phyloP scores from a whole-genome alignment of 2,888 invertebrate species.

The Ophioninae sp. region DNA sequence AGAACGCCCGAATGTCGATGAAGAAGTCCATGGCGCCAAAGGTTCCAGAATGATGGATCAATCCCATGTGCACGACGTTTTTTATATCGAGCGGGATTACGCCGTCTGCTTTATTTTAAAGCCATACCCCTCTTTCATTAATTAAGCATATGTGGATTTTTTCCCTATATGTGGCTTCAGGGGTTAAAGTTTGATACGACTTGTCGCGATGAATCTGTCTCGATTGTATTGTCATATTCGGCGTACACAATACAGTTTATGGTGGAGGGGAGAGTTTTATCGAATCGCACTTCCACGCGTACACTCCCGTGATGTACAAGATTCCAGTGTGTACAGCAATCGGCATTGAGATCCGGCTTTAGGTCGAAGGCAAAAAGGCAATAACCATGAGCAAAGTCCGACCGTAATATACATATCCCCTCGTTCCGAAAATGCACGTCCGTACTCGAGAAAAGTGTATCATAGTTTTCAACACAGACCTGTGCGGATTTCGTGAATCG shows the following conservation, averaged over 20 bases:
- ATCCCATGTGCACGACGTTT: not conserved
- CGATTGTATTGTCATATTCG: conserved; percentile 69
- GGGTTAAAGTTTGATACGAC: conserved; percentile 44
- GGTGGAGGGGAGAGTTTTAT: conserved; percentile 56
- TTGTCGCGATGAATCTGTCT: conserved; percentile 66
- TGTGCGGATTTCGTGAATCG: not conserved
- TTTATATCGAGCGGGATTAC: not conserved
- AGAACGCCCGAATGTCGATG: too few species aligned
- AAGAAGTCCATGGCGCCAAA: too few species aligned
- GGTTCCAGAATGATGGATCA: too few species aligned
- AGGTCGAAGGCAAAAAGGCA: not conserved
- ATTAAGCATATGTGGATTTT: not conserved
- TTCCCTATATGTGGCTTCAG: not conserved
- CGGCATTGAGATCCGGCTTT: not conserved
- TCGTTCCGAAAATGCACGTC: not conserved
- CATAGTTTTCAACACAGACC: not conserved
- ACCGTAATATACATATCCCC: not conserved
- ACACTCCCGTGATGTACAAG: too few species aligned
- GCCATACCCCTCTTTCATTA: too few species aligned
- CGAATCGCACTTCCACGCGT: conserved; percentile 66
- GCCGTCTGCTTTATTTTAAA: not conserved
- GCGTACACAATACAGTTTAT: conserved; percentile 67
- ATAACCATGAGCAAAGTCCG: not conserved
- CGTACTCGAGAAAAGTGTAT: too few species aligned
- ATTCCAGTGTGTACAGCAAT: not conserved